A percentile compares a stretch with the other conserved stretches of the same genome.
These are phyloP conservation scores for Drosophila kanekoi DNA, from an alignment of 2,888 invertebrate genomes.

Conservation along the genomic window DNA sequence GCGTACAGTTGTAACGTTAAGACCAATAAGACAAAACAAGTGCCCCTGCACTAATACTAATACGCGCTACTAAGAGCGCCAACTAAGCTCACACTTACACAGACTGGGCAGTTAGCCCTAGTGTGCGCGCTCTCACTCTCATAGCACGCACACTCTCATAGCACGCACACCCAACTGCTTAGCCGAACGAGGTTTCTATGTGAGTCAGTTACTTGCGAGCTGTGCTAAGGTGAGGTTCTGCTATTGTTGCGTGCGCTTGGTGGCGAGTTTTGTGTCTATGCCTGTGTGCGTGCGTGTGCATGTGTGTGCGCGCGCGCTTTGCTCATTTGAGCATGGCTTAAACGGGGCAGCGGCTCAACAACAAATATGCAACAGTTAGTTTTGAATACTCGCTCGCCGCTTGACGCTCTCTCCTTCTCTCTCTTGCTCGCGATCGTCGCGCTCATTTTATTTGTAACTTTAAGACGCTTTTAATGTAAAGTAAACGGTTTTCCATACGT, in stretches of 20 bases:
- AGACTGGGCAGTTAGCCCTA: slow-evolving; percentile 57
- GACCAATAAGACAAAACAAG: slow-evolving; percentile 24
- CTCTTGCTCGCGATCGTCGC: slow-evolving; percentile 11
- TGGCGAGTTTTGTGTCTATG: slow-evolving; percentile 17
- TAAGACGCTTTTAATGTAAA: slow-evolving; percentile 32
- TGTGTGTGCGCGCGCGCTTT: slow-evolving; percentile 46
- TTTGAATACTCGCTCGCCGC: slow-evolving; percentile 25
- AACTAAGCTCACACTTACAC: slow-evolving; percentile 34
- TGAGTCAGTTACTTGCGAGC: slow-evolving; percentile 72
- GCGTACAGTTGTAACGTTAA: slow-evolving; percentile 54
- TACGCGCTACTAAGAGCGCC: slow-evolving; percentile 33
- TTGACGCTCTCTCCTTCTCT: slow-evolving; percentile 19
- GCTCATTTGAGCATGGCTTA: slow-evolving; percentile 70
- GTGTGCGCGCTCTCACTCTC: slow-evolving; percentile 26
- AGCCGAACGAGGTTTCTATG: slow-evolving; percentile 45
- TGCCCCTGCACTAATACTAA: slow-evolving; percentile 25
- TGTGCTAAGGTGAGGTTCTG: slow-evolving; percentile 73
- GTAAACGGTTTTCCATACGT: slow-evolving; percentile 10
- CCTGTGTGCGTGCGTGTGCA: slow-evolving; percentile 25
- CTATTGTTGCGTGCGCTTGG: slow-evolving; percentile 29
- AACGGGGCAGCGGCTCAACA: slow-evolving; percentile 59
- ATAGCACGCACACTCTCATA: slow-evolving; percentile 28
- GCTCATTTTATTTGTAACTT: slow-evolving; percentile 27
- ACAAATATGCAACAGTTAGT: slow-evolving; percentile 71
- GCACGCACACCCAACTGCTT: slow-evolving; percentile 48